Evolutionary conservation across 2,797 vertebrate genomes (phyloP).

Genomic region (Pogonophryne albipinna): DNA sequence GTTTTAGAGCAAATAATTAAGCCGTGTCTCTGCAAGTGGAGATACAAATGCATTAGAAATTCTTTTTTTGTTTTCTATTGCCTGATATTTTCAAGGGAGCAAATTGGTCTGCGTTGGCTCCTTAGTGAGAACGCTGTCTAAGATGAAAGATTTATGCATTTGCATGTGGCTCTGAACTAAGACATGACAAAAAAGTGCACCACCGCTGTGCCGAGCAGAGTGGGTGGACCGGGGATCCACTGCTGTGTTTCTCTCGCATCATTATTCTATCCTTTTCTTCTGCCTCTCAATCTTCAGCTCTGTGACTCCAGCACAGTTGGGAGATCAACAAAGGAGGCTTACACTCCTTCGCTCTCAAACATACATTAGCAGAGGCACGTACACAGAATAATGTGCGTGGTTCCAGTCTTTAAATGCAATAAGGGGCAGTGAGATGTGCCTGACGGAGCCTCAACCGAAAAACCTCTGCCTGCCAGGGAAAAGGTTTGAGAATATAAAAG

Average conservation of each 20-base stretch:
- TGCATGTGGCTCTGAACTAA: constrained; percentile 80
- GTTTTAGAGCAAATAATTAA: constrained; percentile 76
- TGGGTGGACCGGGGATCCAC: constrained; percentile 82
- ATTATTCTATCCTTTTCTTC: constrained; percentile 74
- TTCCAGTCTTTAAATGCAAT: constrained; percentile 65
- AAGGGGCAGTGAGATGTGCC: constrained; percentile 61
- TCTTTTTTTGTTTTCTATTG: constrained; percentile 57
- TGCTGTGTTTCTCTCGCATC: constrained; percentile 79
- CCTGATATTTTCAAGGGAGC: constrained; percentile 72
- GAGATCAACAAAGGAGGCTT: constrained; percentile 77
- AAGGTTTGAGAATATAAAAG: constrained; percentile 51
- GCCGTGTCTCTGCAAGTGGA: constrained; percentile 46
- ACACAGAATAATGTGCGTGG: constrained; percentile 66
- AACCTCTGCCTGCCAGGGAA: constrained; percentile 42
- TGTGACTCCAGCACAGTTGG: constrained; percentile 74
- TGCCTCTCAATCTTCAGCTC: constrained; percentile 74
- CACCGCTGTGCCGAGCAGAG: constrained; percentile 73
- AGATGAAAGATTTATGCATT: constrained; percentile 82
- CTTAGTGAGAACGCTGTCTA: constrained; percentile 63
- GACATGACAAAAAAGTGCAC: constrained; percentile 80
- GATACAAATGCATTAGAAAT: constrained; percentile 61
- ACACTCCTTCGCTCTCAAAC: constrained; percentile 72
- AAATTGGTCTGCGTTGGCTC: constrained; percentile 71
- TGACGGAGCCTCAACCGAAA: constrained; percentile 49
- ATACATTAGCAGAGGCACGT: constrained; percentile 68